Evolutionary conservation across 2,113 vertebrate species (phyloP).

Genomic region (Melanostigma gelatinosum): DNA sequence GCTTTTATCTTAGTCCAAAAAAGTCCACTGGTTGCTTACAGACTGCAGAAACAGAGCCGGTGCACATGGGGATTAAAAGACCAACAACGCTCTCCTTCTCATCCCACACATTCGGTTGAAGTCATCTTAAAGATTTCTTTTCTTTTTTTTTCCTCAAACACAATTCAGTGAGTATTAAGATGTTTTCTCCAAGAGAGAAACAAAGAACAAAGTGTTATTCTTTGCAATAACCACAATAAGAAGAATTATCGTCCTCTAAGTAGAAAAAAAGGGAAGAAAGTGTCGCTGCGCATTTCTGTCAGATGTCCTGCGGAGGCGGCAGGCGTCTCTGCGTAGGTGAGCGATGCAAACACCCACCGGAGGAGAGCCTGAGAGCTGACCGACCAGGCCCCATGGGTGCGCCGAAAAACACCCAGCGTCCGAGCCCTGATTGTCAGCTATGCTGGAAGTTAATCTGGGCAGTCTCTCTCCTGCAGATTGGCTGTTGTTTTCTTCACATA

Average conservation of each 20-base stretch:
- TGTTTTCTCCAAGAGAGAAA: constrained; percentile 76
- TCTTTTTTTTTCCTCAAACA: constrained; percentile 39
- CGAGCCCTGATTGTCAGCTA: constrained; percentile 59
- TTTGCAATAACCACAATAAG: constrained; percentile 65
- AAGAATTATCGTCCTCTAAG: constrained; percentile 68
- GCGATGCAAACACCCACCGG: constrained; percentile 72
- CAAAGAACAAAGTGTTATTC: constrained; percentile 69
- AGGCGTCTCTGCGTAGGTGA: constrained; percentile 74
- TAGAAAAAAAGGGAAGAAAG: constrained; percentile 83
- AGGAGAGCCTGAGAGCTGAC: constrained; percentile 76
- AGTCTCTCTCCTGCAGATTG: constrained; percentile 70
- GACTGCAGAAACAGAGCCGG: constrained; percentile 64
- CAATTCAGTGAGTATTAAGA: constrained; percentile 77
- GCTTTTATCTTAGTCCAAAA: constrained; percentile 65
- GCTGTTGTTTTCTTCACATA: constrained; percentile 73
- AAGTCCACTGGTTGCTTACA: constrained; percentile 63
- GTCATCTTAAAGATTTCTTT: constrained; percentile 53
- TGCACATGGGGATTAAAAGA: constrained; percentile 61
- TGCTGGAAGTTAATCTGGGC: constrained; percentile 52
- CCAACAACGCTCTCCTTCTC: constrained; percentile 54
- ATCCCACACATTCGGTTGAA: constrained; percentile 76
- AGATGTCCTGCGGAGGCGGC: constrained; percentile 75
- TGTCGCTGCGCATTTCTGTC: constrained; percentile 85
- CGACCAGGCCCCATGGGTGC: constrained; percentile 35
- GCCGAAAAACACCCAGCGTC: constrained; percentile 18